A percentile compares a stretch with the other conserved stretches of the same genome.
phyloP scores from a whole-genome alignment of 2,113 vertebrate genomes.

The Garra rufa region DNA sequence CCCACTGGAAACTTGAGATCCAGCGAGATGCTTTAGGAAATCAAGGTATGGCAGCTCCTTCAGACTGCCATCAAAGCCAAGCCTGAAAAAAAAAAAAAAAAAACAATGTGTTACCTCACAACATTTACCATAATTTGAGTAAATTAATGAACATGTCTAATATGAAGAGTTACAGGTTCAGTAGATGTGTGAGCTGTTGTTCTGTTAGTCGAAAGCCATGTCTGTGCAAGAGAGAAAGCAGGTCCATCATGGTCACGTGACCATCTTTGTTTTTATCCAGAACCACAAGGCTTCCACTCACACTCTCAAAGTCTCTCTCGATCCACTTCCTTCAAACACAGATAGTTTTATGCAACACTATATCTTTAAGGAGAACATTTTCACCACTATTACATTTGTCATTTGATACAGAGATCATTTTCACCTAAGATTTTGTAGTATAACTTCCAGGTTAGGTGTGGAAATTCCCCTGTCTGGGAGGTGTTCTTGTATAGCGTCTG shows the following conservation, averaged over 20 bases:
- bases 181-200: constrained; percentile 37
- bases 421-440: constrained; percentile 41
- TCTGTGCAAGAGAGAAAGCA: constrained; percentile 37
- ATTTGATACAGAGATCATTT: background rate
- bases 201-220: constrained; percentile 45
- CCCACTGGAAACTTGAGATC: constrained; percentile 53
- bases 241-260: constrained; percentile 28
- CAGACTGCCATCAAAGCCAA: constrained; percentile 68
- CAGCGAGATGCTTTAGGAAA: constrained; percentile 69
- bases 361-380: background rate
- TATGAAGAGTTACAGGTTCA: constrained; percentile 40
- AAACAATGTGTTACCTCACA: background rate
- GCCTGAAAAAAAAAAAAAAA: constrained; percentile 59
- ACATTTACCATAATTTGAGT: background rate
- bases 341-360: background rate
- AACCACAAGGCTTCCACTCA: constrained; percentile 31
- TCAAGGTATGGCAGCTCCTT: constrained; percentile 72
- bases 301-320: constrained; percentile 13
- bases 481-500: background rate
- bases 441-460: background rate
- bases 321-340: constrained; percentile 36
- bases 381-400: background rate
- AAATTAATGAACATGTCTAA: background rate
- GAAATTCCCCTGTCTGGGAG: background rate
- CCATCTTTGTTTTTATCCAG: constrained; percentile 48